Base-by-base conservation (phyloP, 2,888 invertebrate species). In the Acanthosepion lycidas region DNA sequence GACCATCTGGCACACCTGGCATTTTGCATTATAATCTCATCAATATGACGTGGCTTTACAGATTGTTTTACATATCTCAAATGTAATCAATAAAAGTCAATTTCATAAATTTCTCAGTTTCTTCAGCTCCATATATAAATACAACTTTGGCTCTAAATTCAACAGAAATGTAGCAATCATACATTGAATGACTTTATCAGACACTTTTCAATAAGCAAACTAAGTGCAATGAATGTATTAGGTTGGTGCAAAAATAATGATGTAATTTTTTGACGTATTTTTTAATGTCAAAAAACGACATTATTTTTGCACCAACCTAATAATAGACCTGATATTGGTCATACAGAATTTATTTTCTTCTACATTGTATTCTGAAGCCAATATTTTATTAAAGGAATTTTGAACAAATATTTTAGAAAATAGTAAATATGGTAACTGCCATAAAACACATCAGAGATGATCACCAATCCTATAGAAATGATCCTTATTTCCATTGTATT, bases 21-120 rank as follows among this genome's bases (percentile, higher is more conserved):
- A n/a, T 9, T 78, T 78, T 78, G 8, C 78, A n/a, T 78, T n/a
- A 78, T 12, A 78, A 78, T n/a, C 78, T 78, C 78, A 94, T 51
- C 28, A 94, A 91, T 26, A 42, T 9, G 28, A 95, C 94, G 93
- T 26, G 33, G n/a, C 42, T 42, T 53, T 33, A 94, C 42, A 64
- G 28, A 95, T 92, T 92, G 33, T 33, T 59, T 42, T n/a, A 55
- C 53, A 9, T 53, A 51, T 78, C 28, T 12, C 64, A 26, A 64
- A 26, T 28, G 64, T 26, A 8, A 64, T 51, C 51, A 55, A n/a
- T n/a, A 78, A 78, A 78, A n/a, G 15, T 8, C 78, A n/a, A 15
- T 18, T 78, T n/a, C 12, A n/a, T n/a, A n/a, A n/a, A 78, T 78
- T n/a, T 78, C 78, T 78, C 78, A 78, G 12, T 78, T 78, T 33